These are phyloP conservation scores for Bibio marci DNA, from an alignment of 2,888 invertebrate genomes.

Conservation along the genomic window DNA sequence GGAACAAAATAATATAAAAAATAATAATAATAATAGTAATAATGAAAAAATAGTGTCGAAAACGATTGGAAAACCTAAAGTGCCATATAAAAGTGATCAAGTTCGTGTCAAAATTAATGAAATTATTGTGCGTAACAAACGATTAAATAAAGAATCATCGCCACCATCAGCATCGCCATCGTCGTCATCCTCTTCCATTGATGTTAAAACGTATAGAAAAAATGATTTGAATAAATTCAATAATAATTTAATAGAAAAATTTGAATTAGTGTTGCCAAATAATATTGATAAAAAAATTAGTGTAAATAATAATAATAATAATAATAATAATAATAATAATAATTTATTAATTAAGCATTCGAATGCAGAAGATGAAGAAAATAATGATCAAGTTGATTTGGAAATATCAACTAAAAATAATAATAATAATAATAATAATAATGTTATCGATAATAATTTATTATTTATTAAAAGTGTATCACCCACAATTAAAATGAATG, in stretches of 20 bases:
- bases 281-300: too few species aligned
- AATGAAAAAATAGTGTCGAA: slow-evolving; percentile 10
- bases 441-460: background rate
- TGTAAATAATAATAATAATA: too few species aligned
- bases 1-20: too few species aligned
- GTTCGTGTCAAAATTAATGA: slow-evolving; percentile 23
- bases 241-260: too few species aligned
- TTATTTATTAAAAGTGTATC: background rate
- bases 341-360: background rate
- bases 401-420: background rate
- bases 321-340: background rate
- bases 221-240: too few species aligned
- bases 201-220: too few species aligned
- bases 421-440: background rate
- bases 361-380: slow-evolving; percentile 2
- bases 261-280: too few species aligned
- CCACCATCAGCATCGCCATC: too few species aligned
- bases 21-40: too few species aligned
- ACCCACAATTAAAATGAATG: background rate
- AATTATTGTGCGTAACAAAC: slow-evolving; percentile 10
- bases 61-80: slow-evolving; percentile 20
- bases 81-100: slow-evolving; percentile 21
- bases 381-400: background rate
- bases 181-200: too few species aligned
- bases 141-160: background rate